Conservation (phyloP, 2,888 invertebrate genomes). For the Microctonus hyperodae region DNA sequence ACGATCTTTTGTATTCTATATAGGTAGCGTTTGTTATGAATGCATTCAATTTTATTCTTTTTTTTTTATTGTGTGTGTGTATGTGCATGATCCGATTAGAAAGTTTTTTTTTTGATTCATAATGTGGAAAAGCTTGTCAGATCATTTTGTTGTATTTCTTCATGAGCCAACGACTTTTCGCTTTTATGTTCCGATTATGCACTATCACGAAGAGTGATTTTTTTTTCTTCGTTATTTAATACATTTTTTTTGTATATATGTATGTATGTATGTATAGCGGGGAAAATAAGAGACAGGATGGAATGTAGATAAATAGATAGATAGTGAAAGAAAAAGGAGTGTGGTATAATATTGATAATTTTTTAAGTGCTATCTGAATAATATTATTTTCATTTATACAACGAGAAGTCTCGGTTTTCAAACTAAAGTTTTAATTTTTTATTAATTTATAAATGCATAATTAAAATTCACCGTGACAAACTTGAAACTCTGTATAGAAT, state of each 20-base stretch:
- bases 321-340: background rate
- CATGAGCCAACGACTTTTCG: constrained; percentile 17
- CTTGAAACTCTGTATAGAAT: background rate
- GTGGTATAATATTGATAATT: background rate
- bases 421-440: background rate
- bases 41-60: background rate
- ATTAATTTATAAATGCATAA: background rate
- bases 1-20: constrained; percentile 6
- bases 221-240: background rate
- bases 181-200: constrained; percentile 21
- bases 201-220: constrained; percentile 18
- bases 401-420: background rate
- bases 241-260: background rate
- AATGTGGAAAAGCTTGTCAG: constrained; percentile 5
- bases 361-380: constrained; percentile 4
- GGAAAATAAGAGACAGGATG: background rate
- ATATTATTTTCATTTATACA: background rate
- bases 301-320: background rate
- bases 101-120: constrained; percentile 13
- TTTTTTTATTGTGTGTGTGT: background rate
- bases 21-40: constrained; percentile 14
- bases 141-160: constrained; percentile 17
- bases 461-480: background rate
- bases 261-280: background rate
- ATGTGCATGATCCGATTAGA: constrained; percentile 23